Evolutionary conservation across 2,888 invertebrate genomes (phyloP).

Genomic region (Diabrotica balteata): DNA sequence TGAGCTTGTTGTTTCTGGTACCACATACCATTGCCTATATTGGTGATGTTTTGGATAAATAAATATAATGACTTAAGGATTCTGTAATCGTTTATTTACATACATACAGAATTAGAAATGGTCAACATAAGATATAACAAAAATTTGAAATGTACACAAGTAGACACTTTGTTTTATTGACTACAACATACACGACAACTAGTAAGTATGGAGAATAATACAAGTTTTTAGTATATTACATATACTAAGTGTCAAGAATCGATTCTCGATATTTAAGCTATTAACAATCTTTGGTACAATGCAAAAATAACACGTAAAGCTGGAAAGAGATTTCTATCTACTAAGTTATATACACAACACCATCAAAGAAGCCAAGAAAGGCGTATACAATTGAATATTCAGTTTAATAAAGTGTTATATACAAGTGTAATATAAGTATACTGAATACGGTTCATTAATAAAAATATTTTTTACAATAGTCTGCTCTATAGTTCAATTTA

Average conservation of each 20-base stretch:
- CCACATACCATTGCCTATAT: no score
- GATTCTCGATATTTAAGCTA: constrained; percentile 35
- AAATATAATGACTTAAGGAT: constrained; percentile 6
- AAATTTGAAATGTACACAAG: constrained; percentile 45
- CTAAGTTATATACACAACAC: no score
- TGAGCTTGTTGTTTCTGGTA: no score
- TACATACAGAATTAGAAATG: constrained; percentile 49
- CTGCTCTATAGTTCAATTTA: no score
- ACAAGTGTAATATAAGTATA: no score
- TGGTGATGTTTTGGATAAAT: background rate
- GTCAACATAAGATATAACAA: constrained; percentile 45
- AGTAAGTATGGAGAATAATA: constrained; percentile 45
- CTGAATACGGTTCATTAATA: no score
- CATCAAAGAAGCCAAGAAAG: no score
- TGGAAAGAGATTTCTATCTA: constrained; percentile 38
- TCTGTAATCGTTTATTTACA: constrained; percentile 45
- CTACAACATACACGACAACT: constrained; percentile 49
- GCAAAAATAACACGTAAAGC: constrained; percentile 37
- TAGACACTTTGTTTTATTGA: constrained; percentile 45
- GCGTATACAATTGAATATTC: no score
- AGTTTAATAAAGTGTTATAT: no score
- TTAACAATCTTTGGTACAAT: constrained; percentile 51
- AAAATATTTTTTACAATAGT: no score
- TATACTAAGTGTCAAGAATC: constrained; percentile 36
- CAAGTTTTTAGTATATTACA: constrained; percentile 40